Evolutionary conservation across 2,113 vertebrate genomes (phyloP).

Genomic region (Nibea albiflora): DNA sequence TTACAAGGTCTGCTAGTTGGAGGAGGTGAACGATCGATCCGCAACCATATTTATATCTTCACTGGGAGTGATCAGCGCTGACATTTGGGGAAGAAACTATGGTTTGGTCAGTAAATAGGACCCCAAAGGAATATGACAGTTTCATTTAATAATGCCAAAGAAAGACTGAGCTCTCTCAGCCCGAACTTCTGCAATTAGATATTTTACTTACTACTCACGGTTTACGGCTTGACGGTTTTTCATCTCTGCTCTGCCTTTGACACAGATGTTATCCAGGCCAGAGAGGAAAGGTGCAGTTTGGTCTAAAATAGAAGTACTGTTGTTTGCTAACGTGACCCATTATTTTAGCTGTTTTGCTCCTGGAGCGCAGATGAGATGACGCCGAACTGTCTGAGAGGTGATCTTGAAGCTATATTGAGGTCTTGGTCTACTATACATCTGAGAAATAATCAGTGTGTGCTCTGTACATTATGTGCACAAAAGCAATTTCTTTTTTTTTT

Average conservation of each 20-base stretch:
- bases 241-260: neutral
- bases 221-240: conserved; percentile 4
- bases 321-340: neutral
- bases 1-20: neutral
- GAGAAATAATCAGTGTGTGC: conserved; percentile 6
- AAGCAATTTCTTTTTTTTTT: conserved; percentile 14
- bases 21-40: conserved; percentile 6
- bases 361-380: neutral
- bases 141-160: conserved; percentile 19
- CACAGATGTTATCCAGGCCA: conserved; percentile 11
- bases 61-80: neutral
- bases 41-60: conserved; percentile 7
- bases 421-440: conserved; percentile 4
- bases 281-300: neutral
- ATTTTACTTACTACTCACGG: neutral
- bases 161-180: conserved; percentile 5
- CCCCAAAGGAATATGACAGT: conserved; percentile 6
- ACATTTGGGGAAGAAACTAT: conserved; percentile 3
- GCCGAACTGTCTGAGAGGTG: neutral
- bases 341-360: conserved; percentile 3
- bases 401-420: conserved; percentile 28
- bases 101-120: conserved; percentile 26
- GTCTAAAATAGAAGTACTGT: conserved; percentile 4
- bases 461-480: neutral
- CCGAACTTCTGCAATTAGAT: conserved; percentile 5